Conservation (phyloP, 2,797 vertebrate genomes). For the Ibycter americanus region DNA sequence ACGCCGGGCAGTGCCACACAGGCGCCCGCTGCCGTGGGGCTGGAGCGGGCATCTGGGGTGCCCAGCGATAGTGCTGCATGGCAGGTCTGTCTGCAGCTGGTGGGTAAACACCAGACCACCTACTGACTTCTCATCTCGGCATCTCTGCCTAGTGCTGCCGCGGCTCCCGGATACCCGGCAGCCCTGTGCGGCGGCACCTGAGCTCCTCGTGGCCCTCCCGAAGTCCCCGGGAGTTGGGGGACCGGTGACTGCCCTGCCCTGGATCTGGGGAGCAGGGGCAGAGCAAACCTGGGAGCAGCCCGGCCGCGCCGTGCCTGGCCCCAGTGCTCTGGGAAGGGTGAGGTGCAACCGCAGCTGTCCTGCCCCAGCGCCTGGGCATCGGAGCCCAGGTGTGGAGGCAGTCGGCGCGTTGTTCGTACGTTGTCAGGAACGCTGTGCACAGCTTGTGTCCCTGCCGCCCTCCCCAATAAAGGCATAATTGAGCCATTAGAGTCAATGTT, state of each 20-base stretch:
- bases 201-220: background rate
- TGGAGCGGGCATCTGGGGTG: accelerated
- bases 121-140: accelerated
- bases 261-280: background rate
- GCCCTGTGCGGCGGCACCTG: background rate
- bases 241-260: background rate
- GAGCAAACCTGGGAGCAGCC: accelerated
- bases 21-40: accelerated
- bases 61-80: accelerated
- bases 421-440: background rate
- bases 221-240: accelerated
- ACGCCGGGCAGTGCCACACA: accelerated
- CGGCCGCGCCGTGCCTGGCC: accelerated
- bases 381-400: background rate
- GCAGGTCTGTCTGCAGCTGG: background rate
- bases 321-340: accelerated
- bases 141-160: accelerated
- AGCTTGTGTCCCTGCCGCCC: background rate
- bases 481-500: background rate
- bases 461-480: background rate
- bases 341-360: background rate
- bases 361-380: accelerated
- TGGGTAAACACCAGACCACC: background rate
- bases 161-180: accelerated
- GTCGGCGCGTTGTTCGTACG: accelerated